These are phyloP conservation scores for Pandemis heparana DNA, from an alignment of 2,888 invertebrate species.

Conservation along the genomic window DNA sequence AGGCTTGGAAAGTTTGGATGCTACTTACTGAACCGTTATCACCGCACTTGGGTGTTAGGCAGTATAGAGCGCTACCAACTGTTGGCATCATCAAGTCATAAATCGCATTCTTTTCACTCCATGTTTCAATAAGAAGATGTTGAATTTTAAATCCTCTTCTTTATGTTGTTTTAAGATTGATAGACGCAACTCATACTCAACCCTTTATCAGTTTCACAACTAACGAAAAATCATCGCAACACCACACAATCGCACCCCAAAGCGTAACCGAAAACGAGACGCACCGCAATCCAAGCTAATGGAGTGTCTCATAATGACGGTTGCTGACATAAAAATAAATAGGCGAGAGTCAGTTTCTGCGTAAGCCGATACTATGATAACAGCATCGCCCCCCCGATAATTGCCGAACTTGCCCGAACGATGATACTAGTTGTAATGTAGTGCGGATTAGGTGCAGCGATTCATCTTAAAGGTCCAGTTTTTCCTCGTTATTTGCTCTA, in stretches of 20 bases:
- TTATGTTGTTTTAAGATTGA: constrained; percentile 2
- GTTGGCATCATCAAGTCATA: background rate
- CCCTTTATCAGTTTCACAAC: constrained; percentile 61
- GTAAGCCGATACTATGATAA: constrained; percentile 86
- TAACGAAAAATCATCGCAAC: constrained; percentile 63
- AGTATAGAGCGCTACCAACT: background rate
- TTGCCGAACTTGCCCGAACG: constrained; percentile 80
- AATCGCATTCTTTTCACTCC: background rate
- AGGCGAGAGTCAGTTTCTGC: constrained; percentile 85
- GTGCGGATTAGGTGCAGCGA: constrained; percentile 41
- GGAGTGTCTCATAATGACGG: constrained; percentile 86
- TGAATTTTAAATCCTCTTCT: background rate
- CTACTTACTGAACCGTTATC: background rate
- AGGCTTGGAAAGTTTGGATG: background rate
- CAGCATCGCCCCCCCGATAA: constrained; percentile 84
- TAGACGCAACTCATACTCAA: constrained; percentile 42
- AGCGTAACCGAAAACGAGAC: constrained; percentile 83
- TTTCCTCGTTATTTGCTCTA: constrained; percentile 23
- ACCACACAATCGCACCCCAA: constrained; percentile 77
- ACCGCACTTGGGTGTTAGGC: background rate
- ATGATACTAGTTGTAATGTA: constrained; percentile 63
- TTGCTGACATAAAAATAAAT: constrained; percentile 86
- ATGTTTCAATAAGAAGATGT: constrained; percentile 43
- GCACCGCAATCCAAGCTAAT: constrained; percentile 85
- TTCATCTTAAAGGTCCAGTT: constrained; percentile 31